Evolutionary conservation across 2,888 invertebrate genomes (phyloP).

Genomic region (Eustalomyia histrio): DNA sequence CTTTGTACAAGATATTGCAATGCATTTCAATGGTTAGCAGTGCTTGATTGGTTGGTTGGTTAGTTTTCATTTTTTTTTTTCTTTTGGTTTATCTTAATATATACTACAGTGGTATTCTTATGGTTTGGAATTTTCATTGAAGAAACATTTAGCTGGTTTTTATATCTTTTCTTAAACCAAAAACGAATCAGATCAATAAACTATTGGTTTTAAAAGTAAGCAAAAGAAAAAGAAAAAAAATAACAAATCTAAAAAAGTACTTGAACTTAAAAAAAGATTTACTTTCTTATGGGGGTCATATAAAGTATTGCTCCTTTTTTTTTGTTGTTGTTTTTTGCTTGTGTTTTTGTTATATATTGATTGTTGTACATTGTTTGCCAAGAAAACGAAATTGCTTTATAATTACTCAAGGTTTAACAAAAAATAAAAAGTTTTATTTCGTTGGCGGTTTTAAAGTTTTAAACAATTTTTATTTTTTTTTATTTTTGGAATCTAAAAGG

Average conservation of each 20-base stretch:
- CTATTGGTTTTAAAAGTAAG: slow-evolving; percentile 56
- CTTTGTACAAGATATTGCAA: slow-evolving; percentile 5
- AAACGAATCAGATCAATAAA: slow-evolving; percentile 64
- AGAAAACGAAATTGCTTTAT: slow-evolving; percentile 59
- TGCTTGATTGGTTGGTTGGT: slow-evolving; percentile 30
- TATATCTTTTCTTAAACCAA: slow-evolving; percentile 24
- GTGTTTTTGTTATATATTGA: slow-evolving; percentile 10
- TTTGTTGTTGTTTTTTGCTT: slow-evolving; percentile 15
- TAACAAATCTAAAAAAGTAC: slow-evolving; percentile 31
- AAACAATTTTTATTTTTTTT: background rate
- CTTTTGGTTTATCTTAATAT: slow-evolving; percentile 36
- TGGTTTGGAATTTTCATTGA: slow-evolving; percentile 57
- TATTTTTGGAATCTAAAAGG: slow-evolving; percentile 45
- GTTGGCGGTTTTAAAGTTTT: background rate
- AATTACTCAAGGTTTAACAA: slow-evolving; percentile 53
- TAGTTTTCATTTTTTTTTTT: slow-evolving; percentile 10
- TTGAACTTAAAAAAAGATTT: slow-evolving; percentile 60
- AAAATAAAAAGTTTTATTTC: background rate
- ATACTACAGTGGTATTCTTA: slow-evolving; percentile 35
- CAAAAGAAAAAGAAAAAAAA: slow-evolving; percentile 9
- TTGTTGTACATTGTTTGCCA: slow-evolving; percentile 34
- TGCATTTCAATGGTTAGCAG: slow-evolving; percentile 34
- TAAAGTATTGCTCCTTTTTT: slow-evolving; percentile 26
- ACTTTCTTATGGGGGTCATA: slow-evolving; percentile 63
- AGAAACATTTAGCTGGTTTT: slow-evolving; percentile 46